Conservation (phyloP, 2,888 invertebrate genomes). For the Drosophila anomelani region DNA sequence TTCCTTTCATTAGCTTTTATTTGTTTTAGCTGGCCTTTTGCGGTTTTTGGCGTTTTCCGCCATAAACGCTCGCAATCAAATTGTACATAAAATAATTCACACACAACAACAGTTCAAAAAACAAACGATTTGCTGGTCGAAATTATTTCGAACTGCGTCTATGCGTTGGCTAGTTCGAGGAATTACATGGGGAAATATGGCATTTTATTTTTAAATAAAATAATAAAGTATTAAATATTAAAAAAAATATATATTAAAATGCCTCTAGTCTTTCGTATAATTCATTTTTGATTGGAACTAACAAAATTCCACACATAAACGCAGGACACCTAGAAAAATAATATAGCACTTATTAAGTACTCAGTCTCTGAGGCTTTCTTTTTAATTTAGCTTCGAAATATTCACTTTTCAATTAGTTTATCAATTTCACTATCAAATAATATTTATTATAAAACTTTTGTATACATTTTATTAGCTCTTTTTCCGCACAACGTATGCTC, state of each 20-base stretch:
- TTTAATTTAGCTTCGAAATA: background rate
- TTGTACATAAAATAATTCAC: slow-evolving; percentile 77
- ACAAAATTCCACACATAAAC: background rate
- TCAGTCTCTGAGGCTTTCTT: fast-evolving
- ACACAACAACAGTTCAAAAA: slow-evolving; percentile 55
- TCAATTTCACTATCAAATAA: background rate
- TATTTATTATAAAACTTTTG: background rate
- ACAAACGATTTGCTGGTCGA: slow-evolving; percentile 69
- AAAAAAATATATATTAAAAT: background rate
- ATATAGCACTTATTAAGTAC: background rate
- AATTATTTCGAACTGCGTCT: background rate
- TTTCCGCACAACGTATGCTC: background rate
- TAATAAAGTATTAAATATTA: too few species aligned
- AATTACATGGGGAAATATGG: background rate
- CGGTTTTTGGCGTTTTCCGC: slow-evolving; percentile 67
- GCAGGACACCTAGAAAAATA: background rate
- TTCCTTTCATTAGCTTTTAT: background rate
- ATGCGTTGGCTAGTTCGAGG: slow-evolving; percentile 51
- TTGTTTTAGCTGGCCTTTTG: slow-evolving; percentile 30
- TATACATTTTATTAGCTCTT: too few species aligned
- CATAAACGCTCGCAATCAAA: slow-evolving; percentile 80
- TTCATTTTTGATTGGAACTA: background rate
- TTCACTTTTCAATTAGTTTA: background rate
- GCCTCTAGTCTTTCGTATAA: fast-evolving
- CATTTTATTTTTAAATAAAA: background rate